Conservation (phyloP, 2,888 invertebrate genomes). For the Acanthosoma haemorrhoidale region DNA sequence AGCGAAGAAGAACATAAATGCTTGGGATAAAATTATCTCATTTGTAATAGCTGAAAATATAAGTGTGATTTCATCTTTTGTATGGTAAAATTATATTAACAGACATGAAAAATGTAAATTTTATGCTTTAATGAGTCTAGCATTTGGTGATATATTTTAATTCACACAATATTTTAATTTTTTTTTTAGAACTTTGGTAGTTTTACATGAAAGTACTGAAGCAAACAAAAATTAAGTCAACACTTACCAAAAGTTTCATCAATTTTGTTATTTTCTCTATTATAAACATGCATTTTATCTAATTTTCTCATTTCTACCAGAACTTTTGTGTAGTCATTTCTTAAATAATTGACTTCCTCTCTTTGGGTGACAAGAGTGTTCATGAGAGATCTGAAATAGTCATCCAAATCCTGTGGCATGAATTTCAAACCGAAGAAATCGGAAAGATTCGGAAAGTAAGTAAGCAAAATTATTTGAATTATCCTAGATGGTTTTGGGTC, state of each 20-base stretch:
- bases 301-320: slow-evolving; percentile 1
- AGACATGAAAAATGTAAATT: too few species aligned
- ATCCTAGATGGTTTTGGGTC: not conserved
- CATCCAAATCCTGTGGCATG: not conserved
- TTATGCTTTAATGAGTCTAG: too few species aligned
- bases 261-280: not conserved
- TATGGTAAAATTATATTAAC: too few species aligned
- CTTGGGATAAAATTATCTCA: slow-evolving; percentile 5
- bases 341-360: not conserved
- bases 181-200: too few species aligned
- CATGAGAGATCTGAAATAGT: slow-evolving; percentile 14
- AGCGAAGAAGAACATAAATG: slow-evolving; percentile 22
- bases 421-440: not conserved
- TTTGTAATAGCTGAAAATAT: slow-evolving; percentile 1
- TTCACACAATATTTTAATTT: too few species aligned
- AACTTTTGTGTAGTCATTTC: slow-evolving; percentile 16
- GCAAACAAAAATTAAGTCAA: too few species aligned
- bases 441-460: not conserved
- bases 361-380: not conserved
- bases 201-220: too few species aligned
- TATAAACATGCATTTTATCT: not conserved
- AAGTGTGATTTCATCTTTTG: too few species aligned
- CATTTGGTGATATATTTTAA: too few species aligned
- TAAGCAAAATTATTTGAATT: not conserved
- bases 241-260: slow-evolving; percentile 20